A percentile compares a stretch with the other conserved stretches of the same genome.
Evolutionary conservation across 92 coral and sea anemone genomes (phyloP).

Genomic region (Ricordea florida): DNA sequence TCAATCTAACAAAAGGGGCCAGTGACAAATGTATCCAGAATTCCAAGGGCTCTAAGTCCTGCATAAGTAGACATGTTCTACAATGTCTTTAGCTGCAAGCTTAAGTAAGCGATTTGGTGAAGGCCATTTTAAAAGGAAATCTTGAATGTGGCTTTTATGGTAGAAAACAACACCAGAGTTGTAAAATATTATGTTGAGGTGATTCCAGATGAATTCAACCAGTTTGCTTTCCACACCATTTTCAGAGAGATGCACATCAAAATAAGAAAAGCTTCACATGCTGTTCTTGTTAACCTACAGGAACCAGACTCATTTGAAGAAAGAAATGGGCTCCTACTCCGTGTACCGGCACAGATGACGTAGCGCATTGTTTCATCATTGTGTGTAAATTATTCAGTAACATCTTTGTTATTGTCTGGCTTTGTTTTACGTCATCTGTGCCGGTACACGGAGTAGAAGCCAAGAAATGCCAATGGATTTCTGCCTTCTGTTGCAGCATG

Average conservation of each 20-base stretch:
- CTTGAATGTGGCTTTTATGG: constrained; percentile 21
- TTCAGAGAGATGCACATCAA: constrained; percentile 8
- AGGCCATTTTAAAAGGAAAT: constrained; percentile 13
- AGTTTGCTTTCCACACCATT: constrained; percentile 22
- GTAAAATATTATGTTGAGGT: constrained; percentile 25
- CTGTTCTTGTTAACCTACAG: constrained; percentile 34
- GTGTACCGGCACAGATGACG: too few relatives aligned
- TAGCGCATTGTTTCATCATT: too few relatives aligned
- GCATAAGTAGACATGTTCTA: constrained; percentile 34
- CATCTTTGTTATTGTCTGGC: too few relatives aligned
- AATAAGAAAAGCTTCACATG: constrained; percentile 46
- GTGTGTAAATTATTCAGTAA: too few relatives aligned
- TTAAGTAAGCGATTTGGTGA: constrained; percentile 32
- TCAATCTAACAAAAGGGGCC: constrained; percentile 40
- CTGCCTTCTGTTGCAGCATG: constrained; percentile 41
- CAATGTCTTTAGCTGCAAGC: constrained; percentile 37
- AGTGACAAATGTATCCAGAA: constrained; percentile 25
- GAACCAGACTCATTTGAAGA: constrained; percentile 46
- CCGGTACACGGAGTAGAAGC: too few relatives aligned
- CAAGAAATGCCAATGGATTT: constrained; percentile 33
- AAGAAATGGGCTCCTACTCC: too few relatives aligned
- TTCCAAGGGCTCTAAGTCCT: constrained; percentile 43
- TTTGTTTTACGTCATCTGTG: too few relatives aligned
- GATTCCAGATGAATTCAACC: constrained; percentile 36
- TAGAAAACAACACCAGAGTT: constrained; percentile 25